phyloP scores from a whole-genome alignment of 1,140 invertebrate genomes.

The Druon quercuslanigerum region DNA sequence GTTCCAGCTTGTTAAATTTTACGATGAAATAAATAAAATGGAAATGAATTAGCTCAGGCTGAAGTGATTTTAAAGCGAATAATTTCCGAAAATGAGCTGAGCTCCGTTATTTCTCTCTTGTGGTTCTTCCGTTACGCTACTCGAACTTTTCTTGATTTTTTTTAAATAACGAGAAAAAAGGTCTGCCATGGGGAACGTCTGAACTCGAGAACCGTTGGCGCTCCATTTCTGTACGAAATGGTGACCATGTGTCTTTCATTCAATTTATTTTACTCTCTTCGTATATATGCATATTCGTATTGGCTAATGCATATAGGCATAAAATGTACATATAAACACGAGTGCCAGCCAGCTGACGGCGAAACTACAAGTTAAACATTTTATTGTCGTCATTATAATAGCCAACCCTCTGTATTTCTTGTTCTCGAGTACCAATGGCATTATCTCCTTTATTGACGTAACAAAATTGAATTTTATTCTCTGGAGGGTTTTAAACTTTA shows the following conservation, averaged over 20 bases:
- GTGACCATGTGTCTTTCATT: not conserved
- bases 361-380: constrained; percentile 8
- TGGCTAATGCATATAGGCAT: not conserved
- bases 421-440: not conserved
- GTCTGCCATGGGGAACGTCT: constrained; percentile 18
- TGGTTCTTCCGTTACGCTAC: constrained; percentile 8
- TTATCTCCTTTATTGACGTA: not conserved
- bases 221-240: not conserved
- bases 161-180: constrained; percentile 1
- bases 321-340: not conserved
- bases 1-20: constrained; percentile 6
- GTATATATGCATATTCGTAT: not conserved
- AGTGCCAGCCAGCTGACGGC: not conserved
- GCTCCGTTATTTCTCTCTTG: constrained; percentile 10
- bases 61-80: constrained; percentile 4
- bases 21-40: constrained; percentile 10
- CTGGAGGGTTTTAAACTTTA: not conserved
- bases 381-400: constrained; percentile 7
- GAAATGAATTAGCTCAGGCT: not conserved
- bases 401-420: not conserved
- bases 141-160: constrained; percentile 13
- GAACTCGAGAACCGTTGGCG: constrained; percentile 17
- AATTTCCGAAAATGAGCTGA: constrained; percentile 8
- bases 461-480: not conserved
- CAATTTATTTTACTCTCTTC: not conserved